phyloP scores from a whole-genome alignment of 53 echinoderm and acorn worm species.

The Henricia sp. region DNA sequence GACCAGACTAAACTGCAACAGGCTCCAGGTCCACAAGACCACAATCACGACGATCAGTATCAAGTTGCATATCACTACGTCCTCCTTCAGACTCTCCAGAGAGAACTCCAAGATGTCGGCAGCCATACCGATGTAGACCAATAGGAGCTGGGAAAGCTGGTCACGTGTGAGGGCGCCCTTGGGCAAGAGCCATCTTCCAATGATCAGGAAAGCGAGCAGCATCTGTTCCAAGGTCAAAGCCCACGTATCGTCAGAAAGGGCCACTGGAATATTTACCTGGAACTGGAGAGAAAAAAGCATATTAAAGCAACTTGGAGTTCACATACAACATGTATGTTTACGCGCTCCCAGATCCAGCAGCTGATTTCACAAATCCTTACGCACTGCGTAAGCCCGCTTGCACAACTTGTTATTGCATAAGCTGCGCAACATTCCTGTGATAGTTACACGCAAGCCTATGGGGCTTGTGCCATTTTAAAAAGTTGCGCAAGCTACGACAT shows the following conservation, averaged over 20 bases:
- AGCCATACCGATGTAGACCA: conserved; percentile 98
- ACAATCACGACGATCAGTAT: conserved; percentile 75
- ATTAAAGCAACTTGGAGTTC: background rate
- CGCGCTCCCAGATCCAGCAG: too few relatives aligned
- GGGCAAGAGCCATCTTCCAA: conserved; percentile 95
- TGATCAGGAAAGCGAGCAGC: conserved; percentile 75
- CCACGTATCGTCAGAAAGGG: conserved; percentile 77
- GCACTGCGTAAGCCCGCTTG: too few relatives aligned
- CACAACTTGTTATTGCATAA: too few relatives aligned
- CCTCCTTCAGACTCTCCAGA: conserved; percentile 81
- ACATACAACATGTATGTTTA: background rate
- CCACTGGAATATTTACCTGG: conserved; percentile 72
- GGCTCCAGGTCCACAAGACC: conserved; percentile 86
- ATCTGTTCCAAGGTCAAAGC: conserved; percentile 81
- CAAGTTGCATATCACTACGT: conserved; percentile 76
- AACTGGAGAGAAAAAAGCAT: conserved; percentile 8
- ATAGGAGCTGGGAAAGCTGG: conserved; percentile 89
- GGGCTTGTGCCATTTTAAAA: too few relatives aligned
- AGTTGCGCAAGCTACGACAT: too few relatives aligned
- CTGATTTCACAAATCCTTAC: too few relatives aligned
- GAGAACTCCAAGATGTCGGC: conserved; percentile 97
- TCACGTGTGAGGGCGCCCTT: conserved; percentile 88
- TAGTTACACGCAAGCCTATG: too few relatives aligned
- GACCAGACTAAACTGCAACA: conserved; percentile 88
- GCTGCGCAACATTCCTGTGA: too few relatives aligned